phyloP scores from a whole-genome alignment of 2,888 invertebrate genomes.

The Trichopoda pennipes region DNA sequence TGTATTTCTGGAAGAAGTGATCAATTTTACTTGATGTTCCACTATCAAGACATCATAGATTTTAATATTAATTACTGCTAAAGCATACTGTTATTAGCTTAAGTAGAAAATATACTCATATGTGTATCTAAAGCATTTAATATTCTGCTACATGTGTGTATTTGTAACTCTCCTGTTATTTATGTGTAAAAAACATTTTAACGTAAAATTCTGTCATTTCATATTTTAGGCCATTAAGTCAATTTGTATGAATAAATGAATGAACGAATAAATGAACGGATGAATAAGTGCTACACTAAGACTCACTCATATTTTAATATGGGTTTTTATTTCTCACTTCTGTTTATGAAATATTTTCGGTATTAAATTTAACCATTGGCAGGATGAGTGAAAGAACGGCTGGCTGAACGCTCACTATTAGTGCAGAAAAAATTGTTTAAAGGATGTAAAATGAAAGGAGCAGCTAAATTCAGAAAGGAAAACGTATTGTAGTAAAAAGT shows the following conservation, averaged over 20 bases:
- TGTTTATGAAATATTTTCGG: slow-evolving; percentile 58
- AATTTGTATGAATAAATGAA: slow-evolving; percentile 31
- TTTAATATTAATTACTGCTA: slow-evolving; percentile 2
- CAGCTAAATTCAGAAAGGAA: slow-evolving; percentile 23
- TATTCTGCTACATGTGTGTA: neutral
- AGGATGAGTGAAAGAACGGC: slow-evolving; percentile 45
- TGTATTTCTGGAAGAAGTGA: no score
- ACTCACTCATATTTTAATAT: slow-evolving; percentile 54
- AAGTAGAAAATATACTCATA: slow-evolving; percentile 24
- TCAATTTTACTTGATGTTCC: no score
- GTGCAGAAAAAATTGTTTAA: slow-evolving; percentile 55
- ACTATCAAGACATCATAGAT: no score
- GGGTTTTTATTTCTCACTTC: slow-evolving; percentile 18
- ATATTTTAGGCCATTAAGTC: slow-evolving; percentile 30
- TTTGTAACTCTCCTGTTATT: slow-evolving; percentile 1
- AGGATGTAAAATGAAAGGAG: slow-evolving; percentile 60
- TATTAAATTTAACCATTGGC: slow-evolving; percentile 66
- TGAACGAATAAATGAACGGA: slow-evolving; percentile 18
- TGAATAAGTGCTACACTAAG: slow-evolving; percentile 11
- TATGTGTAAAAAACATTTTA: slow-evolving; percentile 26
- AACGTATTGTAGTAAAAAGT: slow-evolving; percentile 34
- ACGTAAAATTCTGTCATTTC: slow-evolving; percentile 28
- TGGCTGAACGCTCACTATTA: slow-evolving; percentile 44
- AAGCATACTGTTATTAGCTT: slow-evolving; percentile 21
- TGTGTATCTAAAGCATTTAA: slow-evolving; percentile 15